Conservation (phyloP, 2,797 vertebrate species). For the Pteropus rufus region DNA sequence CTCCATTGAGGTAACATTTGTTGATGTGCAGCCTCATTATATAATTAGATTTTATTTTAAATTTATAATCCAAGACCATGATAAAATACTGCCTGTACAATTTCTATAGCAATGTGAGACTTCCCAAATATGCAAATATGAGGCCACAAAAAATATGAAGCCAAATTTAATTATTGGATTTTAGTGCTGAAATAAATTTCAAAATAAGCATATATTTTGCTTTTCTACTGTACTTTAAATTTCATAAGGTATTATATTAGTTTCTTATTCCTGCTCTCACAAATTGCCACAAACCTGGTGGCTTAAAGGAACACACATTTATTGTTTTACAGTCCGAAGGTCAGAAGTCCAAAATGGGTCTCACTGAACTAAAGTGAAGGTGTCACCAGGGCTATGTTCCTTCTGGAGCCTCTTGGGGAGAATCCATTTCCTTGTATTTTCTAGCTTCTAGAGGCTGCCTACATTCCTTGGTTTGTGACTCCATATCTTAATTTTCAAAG, state of each 20-base stretch:
- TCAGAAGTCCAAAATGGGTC: neutral
- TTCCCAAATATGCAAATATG: neutral
- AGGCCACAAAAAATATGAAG: neutral
- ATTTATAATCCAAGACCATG: neutral
- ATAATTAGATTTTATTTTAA: neutral
- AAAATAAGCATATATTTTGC: neutral
- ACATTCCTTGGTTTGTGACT: neutral
- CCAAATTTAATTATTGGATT: neutral
- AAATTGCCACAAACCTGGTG: neutral
- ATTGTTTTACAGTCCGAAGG: neutral
- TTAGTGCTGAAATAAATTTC: neutral
- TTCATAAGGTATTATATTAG: neutral
- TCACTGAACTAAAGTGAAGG: neutral
- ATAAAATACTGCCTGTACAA: neutral
- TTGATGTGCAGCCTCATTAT: neutral
- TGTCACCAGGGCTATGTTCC: neutral
- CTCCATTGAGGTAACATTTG: neutral
- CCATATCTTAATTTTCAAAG: neutral
- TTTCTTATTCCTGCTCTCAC: neutral
- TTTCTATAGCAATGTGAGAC: neutral
- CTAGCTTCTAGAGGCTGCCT: neutral
- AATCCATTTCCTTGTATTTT: neutral
- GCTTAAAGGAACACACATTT: neutral
- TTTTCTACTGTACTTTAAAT: neutral
- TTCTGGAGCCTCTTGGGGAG: neutral